Conservation (phyloP, 2,888 invertebrate species). For the Caradrina clavipalpis region DNA sequence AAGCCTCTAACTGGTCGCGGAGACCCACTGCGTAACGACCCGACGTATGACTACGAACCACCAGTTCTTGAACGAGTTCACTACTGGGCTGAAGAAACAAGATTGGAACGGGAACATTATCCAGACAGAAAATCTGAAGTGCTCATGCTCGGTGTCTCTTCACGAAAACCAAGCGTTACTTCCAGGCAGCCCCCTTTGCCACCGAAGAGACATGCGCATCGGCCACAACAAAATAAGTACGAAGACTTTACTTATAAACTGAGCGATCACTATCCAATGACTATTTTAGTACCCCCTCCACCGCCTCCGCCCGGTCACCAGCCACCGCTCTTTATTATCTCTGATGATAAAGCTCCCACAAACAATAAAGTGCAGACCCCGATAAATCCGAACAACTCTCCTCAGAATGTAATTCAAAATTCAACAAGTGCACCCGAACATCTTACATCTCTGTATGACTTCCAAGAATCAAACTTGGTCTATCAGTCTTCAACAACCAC, state of each 20-base stretch:
- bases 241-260: slow-evolving; percentile 89
- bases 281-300: slow-evolving; percentile 93
- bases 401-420: slow-evolving; percentile 68
- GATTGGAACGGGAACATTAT: slow-evolving; percentile 89
- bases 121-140: slow-evolving; percentile 93
- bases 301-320: slow-evolving; percentile 87
- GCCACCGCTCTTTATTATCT: slow-evolving; percentile 77
- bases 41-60: slow-evolving; percentile 96
- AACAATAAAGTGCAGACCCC: slow-evolving; percentile 61
- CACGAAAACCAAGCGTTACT: slow-evolving; percentile 92
- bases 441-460: slow-evolving; percentile 84
- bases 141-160: slow-evolving; percentile 93
- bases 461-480: slow-evolving; percentile 92
- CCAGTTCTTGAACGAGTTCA: slow-evolving; percentile 95
- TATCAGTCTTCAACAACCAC: slow-evolving; percentile 92
- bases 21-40: slow-evolving; percentile 95
- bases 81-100: slow-evolving; percentile 94
- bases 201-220: slow-evolving; percentile 69
- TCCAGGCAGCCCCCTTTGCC: slow-evolving; percentile 83
- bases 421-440: slow-evolving; percentile 70
- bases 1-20: slow-evolving; percentile 94
- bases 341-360: slow-evolving; percentile 73
- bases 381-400: slow-evolving; percentile 69
- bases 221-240: slow-evolving; percentile 80
- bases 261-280: slow-evolving; percentile 91